A percentile compares a stretch with the other conserved stretches of the same genome.
Evolutionary conservation across 2,888 invertebrate genomes (phyloP).

Genomic region (Panopea generosa): DNA sequence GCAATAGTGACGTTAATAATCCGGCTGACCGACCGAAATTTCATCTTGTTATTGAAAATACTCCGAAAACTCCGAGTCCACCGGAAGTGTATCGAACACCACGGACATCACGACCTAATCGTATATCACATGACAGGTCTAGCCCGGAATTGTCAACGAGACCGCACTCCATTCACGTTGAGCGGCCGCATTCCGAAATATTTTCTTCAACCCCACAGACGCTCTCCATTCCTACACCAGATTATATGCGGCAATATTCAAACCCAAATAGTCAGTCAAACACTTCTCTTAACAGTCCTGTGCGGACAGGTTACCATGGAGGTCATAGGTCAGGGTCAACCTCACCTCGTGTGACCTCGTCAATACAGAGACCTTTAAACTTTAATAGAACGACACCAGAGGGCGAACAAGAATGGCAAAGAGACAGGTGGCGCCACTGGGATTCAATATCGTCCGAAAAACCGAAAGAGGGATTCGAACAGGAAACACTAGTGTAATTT

Average conservation of each 20-base stretch:
- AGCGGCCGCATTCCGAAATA: conserved; percentile 75
- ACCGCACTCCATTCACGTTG: conserved; percentile 65
- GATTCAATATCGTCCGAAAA: conserved; percentile 76
- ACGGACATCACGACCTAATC: conserved; percentile 55
- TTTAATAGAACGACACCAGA: conserved; percentile 57
- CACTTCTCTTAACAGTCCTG: conserved; percentile 65
- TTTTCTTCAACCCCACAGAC: conserved; percentile 65
- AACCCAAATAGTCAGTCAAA: conserved; percentile 37
- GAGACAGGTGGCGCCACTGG: conserved; percentile 82
- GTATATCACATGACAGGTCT: conserved; percentile 67
- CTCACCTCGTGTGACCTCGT: conserved; percentile 71
- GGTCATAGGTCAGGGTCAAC: conserved; percentile 56
- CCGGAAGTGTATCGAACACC: conserved; percentile 54
- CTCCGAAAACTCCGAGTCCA: conserved; percentile 60
- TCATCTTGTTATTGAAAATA: conserved; percentile 64
- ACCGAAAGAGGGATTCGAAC: conserved; percentile 74
- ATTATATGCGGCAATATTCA: conserved; percentile 62
- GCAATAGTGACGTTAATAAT: conserved; percentile 47
- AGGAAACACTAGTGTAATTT: conserved; percentile 83
- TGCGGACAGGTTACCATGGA: conserved; percentile 59
- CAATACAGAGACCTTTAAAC: conserved; percentile 72
- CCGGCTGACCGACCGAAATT: conserved; percentile 63
- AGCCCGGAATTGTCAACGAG: conserved; percentile 68
- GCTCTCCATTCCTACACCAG: conserved; percentile 77
- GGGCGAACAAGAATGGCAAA: conserved; percentile 76